Conservation (phyloP, 2,113 vertebrate species). For the Trogon surrucura region DNA sequence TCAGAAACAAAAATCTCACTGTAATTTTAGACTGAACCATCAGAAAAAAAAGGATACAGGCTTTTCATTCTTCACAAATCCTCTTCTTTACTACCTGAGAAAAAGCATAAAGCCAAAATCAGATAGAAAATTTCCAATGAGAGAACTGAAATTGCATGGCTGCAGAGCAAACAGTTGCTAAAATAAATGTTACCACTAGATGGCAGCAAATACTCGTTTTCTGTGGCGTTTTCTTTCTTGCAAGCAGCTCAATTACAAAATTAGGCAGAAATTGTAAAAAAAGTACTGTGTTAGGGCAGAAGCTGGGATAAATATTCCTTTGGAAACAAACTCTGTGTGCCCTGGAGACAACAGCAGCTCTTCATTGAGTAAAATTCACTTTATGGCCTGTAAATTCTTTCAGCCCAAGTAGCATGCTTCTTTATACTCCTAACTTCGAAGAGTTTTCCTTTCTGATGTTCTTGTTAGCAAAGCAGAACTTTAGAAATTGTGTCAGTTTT, state of each 20-base stretch:
- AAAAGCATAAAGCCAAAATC: not conserved
- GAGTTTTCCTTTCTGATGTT: not conserved
- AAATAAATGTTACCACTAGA: not conserved
- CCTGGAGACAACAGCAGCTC: not conserved
- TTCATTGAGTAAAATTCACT: not conserved
- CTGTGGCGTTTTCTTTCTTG: not conserved
- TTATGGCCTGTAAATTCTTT: not conserved
- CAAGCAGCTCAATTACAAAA: rapidly evolving
- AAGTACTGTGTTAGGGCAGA: not conserved
- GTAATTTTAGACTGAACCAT: not conserved
- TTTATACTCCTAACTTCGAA: not conserved
- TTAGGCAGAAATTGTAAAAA: not conserved
- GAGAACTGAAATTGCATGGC: rapidly evolving
- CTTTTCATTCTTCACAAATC: not conserved
- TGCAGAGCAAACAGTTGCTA: not conserved
- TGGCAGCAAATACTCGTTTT: not conserved
- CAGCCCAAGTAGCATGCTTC: not conserved
- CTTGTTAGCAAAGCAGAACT: not conserved
- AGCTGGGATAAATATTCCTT: not conserved
- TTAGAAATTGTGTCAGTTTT: not conserved
- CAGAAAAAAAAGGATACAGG: not conserved
- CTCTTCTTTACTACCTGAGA: not conserved
- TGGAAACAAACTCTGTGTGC: not conserved
- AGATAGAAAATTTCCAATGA: not conserved
- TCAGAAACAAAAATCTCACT: not conserved